A percentile compares a stretch with the other conserved stretches of the same genome.
phyloP scores from a whole-genome alignment of 2,797 vertebrate genomes.

The Lates japonicus region DNA sequence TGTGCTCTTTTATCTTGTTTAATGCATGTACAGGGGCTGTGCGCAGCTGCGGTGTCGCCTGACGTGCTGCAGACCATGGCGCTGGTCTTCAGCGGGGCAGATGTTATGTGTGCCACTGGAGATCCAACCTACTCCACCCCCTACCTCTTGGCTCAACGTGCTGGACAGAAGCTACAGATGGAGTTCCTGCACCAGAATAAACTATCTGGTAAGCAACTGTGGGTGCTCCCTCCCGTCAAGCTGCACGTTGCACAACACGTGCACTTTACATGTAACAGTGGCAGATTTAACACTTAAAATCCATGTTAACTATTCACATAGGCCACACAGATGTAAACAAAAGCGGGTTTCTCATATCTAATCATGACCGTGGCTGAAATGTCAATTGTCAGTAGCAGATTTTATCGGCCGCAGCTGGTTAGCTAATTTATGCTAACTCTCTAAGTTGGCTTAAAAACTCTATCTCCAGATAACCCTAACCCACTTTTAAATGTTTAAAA shows the following conservation, averaged over 20 bases:
- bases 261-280: background rate
- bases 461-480: background rate
- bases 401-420: background rate
- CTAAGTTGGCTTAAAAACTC: background rate
- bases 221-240: background rate
- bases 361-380: background rate
- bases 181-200: conserved; percentile 98
- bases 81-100: conserved; percentile 94
- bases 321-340: background rate
- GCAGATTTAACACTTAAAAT: background rate
- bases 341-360: background rate
- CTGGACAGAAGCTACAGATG: conserved; percentile 95
- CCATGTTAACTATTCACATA: background rate
- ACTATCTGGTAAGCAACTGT: conserved; percentile 88
- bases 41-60: conserved; percentile 89
- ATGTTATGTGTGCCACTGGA: conserved; percentile 95
- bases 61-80: conserved; percentile 93
- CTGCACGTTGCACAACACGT: background rate
- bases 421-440: background rate
- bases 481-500: no score
- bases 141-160: conserved; percentile 93
- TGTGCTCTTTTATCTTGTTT: conserved; percentile 7
- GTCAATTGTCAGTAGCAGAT: fast-evolving
- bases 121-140: conserved; percentile 92
- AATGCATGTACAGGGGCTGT: conserved; percentile 87